Conservation (phyloP, 2,888 invertebrate genomes). For the Euproctis similis region DNA sequence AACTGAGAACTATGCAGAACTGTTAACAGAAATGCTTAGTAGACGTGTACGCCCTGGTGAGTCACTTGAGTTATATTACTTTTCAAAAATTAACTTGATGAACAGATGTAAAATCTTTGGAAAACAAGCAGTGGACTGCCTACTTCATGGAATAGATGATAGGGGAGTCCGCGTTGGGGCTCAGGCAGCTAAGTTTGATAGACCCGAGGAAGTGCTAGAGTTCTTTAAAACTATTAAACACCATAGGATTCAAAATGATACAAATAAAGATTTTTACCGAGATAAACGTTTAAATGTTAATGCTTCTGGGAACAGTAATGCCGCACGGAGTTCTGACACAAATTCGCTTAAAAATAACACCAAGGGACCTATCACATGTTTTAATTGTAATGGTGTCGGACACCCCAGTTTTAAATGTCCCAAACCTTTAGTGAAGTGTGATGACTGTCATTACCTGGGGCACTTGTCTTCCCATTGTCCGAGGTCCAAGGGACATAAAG, state of each 20-base stretch:
- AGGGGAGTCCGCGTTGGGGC: neutral
- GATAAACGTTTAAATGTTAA: neutral
- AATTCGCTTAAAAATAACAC: no score
- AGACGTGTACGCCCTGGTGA: conserved; percentile 1
- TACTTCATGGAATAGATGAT: conserved; percentile 1
- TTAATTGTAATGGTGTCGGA: conserved; percentile 3
- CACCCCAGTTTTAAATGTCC: conserved; percentile 5
- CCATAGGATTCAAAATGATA: neutral
- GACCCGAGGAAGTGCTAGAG: conserved; percentile 1
- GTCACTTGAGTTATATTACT: conserved; percentile 5
- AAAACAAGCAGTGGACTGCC: conserved; percentile 1
- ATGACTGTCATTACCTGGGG: conserved; percentile 1
- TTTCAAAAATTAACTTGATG: conserved; percentile 1
- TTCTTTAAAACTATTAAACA: conserved; percentile 3
- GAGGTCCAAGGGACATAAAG: neutral
- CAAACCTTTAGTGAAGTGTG: conserved; percentile 2
- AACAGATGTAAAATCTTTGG: conserved; percentile 1
- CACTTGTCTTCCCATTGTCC: conserved; percentile 1
- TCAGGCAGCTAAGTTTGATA: conserved; percentile 1
- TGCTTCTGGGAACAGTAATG: no score
- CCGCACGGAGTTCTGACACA: no score
- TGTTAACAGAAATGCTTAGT: neutral
- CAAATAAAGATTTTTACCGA: neutral
- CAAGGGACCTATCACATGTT: conserved; percentile 1
- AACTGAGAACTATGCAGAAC: neutral